Evolutionary conservation across 2,888 invertebrate species (phyloP).

Genomic region (Tetragonula carbonaria): DNA sequence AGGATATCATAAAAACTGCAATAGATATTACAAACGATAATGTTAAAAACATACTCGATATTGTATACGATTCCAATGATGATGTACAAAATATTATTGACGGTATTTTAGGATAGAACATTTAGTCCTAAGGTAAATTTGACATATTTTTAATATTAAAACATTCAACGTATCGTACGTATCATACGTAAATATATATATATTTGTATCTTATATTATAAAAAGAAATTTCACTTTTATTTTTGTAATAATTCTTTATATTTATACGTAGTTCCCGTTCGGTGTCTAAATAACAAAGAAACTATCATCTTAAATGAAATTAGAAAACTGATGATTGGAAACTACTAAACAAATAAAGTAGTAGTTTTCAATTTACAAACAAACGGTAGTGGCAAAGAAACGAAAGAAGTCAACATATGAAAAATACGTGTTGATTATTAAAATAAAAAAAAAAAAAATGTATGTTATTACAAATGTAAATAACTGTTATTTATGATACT

Average conservation of each 20-base stretch:
- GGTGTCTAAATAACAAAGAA: neutral
- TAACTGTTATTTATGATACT: slow-evolving; percentile 35
- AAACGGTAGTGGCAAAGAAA: slow-evolving; percentile 14
- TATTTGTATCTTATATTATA: neutral
- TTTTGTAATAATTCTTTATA: slow-evolving; percentile 15
- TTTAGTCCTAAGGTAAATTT: neutral
- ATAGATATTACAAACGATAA: neutral
- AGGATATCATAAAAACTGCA: neutral
- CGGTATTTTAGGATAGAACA: neutral
- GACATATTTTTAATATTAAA: neutral
- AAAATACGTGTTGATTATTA: slow-evolving; percentile 2
- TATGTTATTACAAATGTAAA: slow-evolving; percentile 25
- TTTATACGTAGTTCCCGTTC: slow-evolving; percentile 13
- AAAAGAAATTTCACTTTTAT: slow-evolving; percentile 10
- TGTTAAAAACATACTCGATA: neutral
- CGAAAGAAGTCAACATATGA: slow-evolving; percentile 1
- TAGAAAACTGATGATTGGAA: neutral
- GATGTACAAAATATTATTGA: neutral
- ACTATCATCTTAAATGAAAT: neutral
- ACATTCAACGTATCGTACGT: neutral
- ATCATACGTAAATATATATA: no score
- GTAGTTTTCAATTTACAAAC: slow-evolving; percentile 21
- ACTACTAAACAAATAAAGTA: slow-evolving; percentile 20
- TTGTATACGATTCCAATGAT: fast-evolving
- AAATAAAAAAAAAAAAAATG: slow-evolving; percentile 14